These are phyloP conservation scores for Watsonalla binaria DNA, from an alignment of 2,888 invertebrate species.

Conservation along the genomic window DNA sequence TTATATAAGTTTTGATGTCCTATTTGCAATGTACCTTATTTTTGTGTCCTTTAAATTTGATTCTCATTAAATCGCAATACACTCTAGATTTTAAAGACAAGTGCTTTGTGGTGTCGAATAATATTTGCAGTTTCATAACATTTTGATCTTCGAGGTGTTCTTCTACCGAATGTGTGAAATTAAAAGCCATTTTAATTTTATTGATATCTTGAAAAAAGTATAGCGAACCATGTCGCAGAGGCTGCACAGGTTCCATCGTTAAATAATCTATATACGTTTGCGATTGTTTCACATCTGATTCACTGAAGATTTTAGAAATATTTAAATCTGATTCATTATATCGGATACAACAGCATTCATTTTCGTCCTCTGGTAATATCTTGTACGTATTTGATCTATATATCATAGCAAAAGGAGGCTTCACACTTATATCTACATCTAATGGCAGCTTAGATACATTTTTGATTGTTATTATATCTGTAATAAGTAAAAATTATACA, in stretches of 20 bases:
- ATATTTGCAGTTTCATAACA: constrained; percentile 63
- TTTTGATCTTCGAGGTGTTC: constrained; percentile 64
- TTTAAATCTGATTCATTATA: constrained; percentile 58
- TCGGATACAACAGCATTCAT: constrained; percentile 58
- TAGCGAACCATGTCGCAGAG: constrained; percentile 43
- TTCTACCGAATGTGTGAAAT: constrained; percentile 54
- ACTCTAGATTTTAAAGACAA: constrained; percentile 53
- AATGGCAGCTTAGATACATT: constrained; percentile 76
- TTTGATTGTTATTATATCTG: constrained; percentile 75
- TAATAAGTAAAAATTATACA: constrained; percentile 16
- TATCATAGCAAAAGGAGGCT: constrained; percentile 71
- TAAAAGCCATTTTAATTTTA: constrained; percentile 65
- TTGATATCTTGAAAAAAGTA: constrained; percentile 65
- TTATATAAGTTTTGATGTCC: not conserved
- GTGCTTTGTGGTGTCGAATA: constrained; percentile 70
- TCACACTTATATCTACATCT: constrained; percentile 62
- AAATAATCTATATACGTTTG: constrained; percentile 55
- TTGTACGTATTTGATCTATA: constrained; percentile 57
- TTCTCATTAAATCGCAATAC: constrained; percentile 56
- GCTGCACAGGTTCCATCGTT: constrained; percentile 55
- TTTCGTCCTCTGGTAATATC: constrained; percentile 46
- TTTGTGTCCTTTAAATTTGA: constrained; percentile 66
- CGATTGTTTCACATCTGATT: constrained; percentile 41
- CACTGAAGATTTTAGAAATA: constrained; percentile 40
- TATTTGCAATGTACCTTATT: constrained; percentile 45